Percentiles rank a stretch among this genome's conserved stretches.
phyloP scores from a whole-genome alignment of 2,888 invertebrate genomes.

The Macroteleia sp. region DNA sequence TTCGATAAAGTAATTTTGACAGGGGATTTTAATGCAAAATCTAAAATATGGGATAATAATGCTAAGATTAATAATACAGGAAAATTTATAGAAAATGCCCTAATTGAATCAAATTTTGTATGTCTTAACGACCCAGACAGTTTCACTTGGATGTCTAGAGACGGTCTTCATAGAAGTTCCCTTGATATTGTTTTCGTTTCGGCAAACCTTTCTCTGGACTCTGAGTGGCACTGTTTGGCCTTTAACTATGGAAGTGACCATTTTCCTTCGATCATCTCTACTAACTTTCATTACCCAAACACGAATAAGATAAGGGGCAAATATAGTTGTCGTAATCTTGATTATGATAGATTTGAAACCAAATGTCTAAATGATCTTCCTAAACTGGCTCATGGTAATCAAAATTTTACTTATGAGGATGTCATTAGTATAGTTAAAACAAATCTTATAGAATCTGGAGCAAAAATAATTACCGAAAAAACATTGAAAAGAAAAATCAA shows the following conservation, averaged over 20 bases:
- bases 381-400: neutral
- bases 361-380: neutral
- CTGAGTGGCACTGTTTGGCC: neutral
- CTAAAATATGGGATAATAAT: neutral
- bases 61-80: neutral
- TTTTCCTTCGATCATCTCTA: neutral
- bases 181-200: slow-evolving; percentile 14
- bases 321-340: neutral
- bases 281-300: neutral
- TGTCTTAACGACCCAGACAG: slow-evolving; percentile 13
- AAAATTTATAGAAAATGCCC: neutral
- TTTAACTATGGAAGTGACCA: slow-evolving; percentile 17
- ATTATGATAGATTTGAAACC: neutral
- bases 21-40: slow-evolving; percentile 17
- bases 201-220: neutral
- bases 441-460: neutral
- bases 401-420: neutral
- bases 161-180: neutral
- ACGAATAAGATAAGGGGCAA: neutral
- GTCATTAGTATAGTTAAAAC: neutral
- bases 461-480: neutral
- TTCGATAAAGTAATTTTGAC: neutral
- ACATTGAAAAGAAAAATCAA: neutral
- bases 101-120: slow-evolving; percentile 10
- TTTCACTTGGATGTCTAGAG: slow-evolving; percentile 14